phyloP scores from a whole-genome alignment of 2,888 invertebrate species.

The Eretmocerus hayati region DNA sequence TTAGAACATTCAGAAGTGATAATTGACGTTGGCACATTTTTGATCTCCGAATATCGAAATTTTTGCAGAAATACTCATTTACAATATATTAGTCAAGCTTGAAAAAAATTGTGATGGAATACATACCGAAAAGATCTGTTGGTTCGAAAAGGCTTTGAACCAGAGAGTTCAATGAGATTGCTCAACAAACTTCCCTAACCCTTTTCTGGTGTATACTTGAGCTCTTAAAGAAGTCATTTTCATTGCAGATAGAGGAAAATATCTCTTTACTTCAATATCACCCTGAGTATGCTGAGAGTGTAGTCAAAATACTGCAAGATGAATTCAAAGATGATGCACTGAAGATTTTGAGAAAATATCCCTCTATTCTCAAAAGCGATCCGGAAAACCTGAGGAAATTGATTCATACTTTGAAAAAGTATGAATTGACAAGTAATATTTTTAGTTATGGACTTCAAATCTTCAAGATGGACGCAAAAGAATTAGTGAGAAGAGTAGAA shows the following conservation, averaged over 20 bases:
- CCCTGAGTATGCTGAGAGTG: slow-evolving; percentile 53
- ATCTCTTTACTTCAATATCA: slow-evolving; percentile 56
- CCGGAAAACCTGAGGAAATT: no score
- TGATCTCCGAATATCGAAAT: no score
- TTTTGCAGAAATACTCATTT: no score
- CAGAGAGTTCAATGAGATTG: no score
- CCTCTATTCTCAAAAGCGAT: no score
- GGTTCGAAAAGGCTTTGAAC: no score
- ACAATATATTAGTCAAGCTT: no score
- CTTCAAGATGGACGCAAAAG: slow-evolving; percentile 54
- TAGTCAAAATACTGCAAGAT: slow-evolving; percentile 50
- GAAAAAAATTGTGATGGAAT: neutral
- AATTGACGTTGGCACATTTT: no score
- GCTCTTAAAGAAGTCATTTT: neutral
- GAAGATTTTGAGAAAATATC: slow-evolving; percentile 50
- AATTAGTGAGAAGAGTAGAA: slow-evolving; percentile 53
- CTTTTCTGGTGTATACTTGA: neutral
- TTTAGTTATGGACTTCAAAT: slow-evolving; percentile 53
- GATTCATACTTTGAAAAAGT: slow-evolving; percentile 49
- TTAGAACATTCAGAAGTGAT: no score
- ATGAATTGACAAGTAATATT: slow-evolving; percentile 51
- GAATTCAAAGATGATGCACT: slow-evolving; percentile 52
- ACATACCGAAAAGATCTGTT: neutral
- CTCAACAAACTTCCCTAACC: no score
- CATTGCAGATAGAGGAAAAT: slow-evolving; percentile 50